Evolutionary conservation across 2,113 vertebrate species (phyloP).

Genomic region (Thunnus thynnus): DNA sequence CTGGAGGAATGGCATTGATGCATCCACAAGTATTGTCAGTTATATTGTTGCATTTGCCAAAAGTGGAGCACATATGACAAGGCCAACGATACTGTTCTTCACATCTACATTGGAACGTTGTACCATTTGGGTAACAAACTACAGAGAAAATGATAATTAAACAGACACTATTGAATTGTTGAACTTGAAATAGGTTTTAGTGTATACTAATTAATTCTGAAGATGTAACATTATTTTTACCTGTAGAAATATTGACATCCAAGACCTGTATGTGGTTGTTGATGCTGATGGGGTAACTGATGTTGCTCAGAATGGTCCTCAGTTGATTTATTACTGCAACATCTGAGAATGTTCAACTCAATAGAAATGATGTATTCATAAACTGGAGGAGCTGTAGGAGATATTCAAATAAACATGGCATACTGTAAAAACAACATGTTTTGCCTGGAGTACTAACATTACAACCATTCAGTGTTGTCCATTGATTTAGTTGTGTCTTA

Average conservation of each 20-base stretch:
- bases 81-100: constrained; percentile 13
- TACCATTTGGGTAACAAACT: constrained; percentile 6
- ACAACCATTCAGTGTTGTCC: too few species aligned
- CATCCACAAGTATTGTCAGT: too few species aligned
- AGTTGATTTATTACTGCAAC: constrained; percentile 11
- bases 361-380: constrained; percentile 33
- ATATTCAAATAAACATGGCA: too few species aligned
- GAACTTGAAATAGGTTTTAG: too few species aligned
- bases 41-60: too few species aligned
- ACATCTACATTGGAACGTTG: constrained; percentile 22
- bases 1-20: too few species aligned
- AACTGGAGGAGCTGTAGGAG: constrained; percentile 1
- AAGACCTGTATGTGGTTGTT: constrained; percentile 24
- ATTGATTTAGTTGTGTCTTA: too few species aligned
- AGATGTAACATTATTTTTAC: neutral
- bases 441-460: too few species aligned
- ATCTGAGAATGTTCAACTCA: constrained; percentile 47
- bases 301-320: constrained; percentile 28
- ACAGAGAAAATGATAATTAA: neutral
- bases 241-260: constrained; percentile 22
- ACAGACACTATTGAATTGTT: too few species aligned
- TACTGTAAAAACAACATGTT: too few species aligned
- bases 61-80: too few species aligned
- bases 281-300: constrained; percentile 21
- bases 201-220: too few species aligned